These are phyloP conservation scores for Drosophila ohnishii DNA, from an alignment of 1,140 invertebrate species.

Conservation along the genomic window DNA sequence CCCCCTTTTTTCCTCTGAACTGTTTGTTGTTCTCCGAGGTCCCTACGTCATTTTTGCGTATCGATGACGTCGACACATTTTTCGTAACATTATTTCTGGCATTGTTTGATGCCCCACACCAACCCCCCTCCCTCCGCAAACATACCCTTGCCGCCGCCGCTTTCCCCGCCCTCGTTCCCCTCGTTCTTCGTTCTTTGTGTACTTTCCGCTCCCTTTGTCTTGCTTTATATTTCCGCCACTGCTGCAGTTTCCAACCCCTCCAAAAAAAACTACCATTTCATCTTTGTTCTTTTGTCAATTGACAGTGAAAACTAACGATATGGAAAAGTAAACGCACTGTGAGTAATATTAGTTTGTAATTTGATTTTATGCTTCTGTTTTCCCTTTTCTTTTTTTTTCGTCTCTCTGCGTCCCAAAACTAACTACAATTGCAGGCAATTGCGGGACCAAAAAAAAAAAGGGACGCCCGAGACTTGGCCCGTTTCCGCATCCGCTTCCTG, in stretches of 20 bases:
- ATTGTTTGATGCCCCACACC: slow-evolving; percentile 51
- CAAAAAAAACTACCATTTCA: slow-evolving; percentile 37
- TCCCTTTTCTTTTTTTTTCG: slow-evolving; percentile 16
- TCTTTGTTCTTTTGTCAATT: slow-evolving; percentile 65
- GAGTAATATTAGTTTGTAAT: slow-evolving; percentile 82
- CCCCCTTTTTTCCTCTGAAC: neutral
- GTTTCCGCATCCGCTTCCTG: slow-evolving; percentile 49
- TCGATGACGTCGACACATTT: slow-evolving; percentile 76
- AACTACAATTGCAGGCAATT: slow-evolving; percentile 61
- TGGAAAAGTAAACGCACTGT: slow-evolving; percentile 82
- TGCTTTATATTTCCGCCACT: slow-evolving; percentile 59
- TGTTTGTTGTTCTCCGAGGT: slow-evolving; percentile 16
- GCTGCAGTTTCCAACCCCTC: slow-evolving; percentile 54
- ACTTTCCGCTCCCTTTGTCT: slow-evolving; percentile 55
- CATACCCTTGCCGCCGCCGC: slow-evolving; percentile 15
- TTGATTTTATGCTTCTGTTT: slow-evolving; percentile 74
- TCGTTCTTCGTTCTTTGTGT: slow-evolving; percentile 29
- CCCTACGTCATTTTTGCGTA: slow-evolving; percentile 64
- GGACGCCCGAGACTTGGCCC: slow-evolving; percentile 17
- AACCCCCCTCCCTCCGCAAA: slow-evolving; percentile 1
- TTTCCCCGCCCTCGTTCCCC: neutral
- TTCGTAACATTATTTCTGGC: slow-evolving; percentile 60
- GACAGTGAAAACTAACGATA: slow-evolving; percentile 81
- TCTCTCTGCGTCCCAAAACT: slow-evolving; percentile 1
- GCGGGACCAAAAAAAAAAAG: neutral